Evolutionary conservation across 1,140 invertebrate species (phyloP).

Genomic region (Onthophagus taurus): DNA sequence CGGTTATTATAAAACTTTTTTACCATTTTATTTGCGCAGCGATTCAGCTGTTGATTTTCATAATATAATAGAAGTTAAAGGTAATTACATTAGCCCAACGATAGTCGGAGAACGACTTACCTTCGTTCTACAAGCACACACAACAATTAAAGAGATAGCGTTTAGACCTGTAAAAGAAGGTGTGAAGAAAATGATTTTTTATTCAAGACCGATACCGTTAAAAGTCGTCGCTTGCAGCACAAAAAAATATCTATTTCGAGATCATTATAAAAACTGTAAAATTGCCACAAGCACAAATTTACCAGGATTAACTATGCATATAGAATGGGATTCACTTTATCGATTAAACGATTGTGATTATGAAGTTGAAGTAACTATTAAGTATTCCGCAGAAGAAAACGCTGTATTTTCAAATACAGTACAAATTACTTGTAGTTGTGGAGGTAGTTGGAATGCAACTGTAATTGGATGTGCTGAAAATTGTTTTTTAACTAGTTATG

Average conservation of each 20-base stretch:
- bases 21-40: slow-evolving; percentile 14
- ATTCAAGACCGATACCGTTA: not conserved
- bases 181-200: too few relatives aligned
- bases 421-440: slow-evolving; percentile 10
- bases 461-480: slow-evolving; percentile 9
- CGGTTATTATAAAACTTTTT: not conserved
- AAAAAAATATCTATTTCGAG: not conserved
- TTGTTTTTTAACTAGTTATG: slow-evolving; percentile 12
- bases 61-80: slow-evolving; percentile 12
- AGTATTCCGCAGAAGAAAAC: not conserved
- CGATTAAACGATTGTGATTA: not conserved
- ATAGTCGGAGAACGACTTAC: not conserved
- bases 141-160: too few relatives aligned
- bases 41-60: slow-evolving; percentile 9
- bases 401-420: not conserved
- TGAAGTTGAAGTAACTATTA: not conserved
- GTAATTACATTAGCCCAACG: not conserved
- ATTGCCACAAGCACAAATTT: not conserved
- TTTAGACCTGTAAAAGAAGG: too few relatives aligned
- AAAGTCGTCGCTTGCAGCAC: not conserved
- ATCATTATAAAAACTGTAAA: not conserved
- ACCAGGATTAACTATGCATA: too few relatives aligned
- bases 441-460: not conserved
- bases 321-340: not conserved
- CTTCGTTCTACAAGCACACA: too few relatives aligned